Evolutionary conservation across 2,113 vertebrate species (phyloP).

Genomic region (Dasypus novemcinctus): DNA sequence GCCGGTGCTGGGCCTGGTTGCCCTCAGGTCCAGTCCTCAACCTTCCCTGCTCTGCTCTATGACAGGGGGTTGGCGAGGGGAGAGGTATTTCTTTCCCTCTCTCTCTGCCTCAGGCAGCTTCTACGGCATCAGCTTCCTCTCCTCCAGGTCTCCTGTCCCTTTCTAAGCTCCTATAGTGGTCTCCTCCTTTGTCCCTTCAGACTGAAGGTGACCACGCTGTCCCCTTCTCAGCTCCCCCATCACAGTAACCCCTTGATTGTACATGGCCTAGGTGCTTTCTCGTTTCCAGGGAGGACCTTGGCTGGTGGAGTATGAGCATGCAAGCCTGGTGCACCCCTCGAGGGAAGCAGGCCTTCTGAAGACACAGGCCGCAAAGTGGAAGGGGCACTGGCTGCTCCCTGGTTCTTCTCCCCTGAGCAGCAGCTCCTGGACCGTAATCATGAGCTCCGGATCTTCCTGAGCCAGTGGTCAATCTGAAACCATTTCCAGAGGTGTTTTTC

Average conservation of each 20-base stretch:
- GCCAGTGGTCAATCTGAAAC: background rate
- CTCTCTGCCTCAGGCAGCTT: background rate
- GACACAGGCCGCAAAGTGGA: background rate
- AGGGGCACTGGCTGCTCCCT: background rate
- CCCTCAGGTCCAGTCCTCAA: background rate
- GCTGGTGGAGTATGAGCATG: background rate
- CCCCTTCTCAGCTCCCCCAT: background rate
- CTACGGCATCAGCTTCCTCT: background rate
- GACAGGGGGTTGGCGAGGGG: no score
- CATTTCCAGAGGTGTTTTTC: background rate
- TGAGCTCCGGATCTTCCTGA: background rate
- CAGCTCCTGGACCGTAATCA: background rate
- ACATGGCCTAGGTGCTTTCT: background rate
- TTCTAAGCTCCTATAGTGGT: background rate
- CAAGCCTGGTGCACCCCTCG: background rate
- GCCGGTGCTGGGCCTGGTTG: background rate
- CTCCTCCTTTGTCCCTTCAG: background rate
- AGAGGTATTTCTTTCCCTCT: background rate
- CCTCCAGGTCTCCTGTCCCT: background rate
- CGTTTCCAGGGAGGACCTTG: background rate
- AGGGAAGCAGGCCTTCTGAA: background rate
- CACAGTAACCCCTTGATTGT: background rate
- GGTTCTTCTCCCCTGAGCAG: background rate
- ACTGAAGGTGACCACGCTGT: background rate
- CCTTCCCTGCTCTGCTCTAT: no score